Evolutionary conservation across 2,888 invertebrate species (phyloP).

Genomic region (Epistrophe grossulariae): DNA sequence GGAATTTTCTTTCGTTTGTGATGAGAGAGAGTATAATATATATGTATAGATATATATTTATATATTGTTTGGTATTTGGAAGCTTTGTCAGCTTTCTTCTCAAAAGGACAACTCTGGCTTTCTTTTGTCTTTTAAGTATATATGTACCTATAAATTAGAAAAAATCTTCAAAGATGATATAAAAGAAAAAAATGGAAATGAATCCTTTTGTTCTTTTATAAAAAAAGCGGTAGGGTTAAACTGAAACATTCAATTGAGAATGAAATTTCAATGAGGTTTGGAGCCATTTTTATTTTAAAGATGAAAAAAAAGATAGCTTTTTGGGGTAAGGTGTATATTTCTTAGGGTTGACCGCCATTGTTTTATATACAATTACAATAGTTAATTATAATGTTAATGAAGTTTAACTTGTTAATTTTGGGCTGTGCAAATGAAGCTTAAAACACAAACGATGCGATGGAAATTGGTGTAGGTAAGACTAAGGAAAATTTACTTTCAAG

Average conservation of each 20-base stretch:
- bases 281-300: not conserved
- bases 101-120: conserved; percentile 70
- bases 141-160: not conserved
- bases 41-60: too few species aligned
- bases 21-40: not conserved
- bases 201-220: conserved; percentile 65
- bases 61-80: conserved; percentile 13
- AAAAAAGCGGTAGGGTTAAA: not conserved
- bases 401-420: not conserved
- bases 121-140: conserved; percentile 33
- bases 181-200: conserved; percentile 62
- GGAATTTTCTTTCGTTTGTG: conserved; percentile 55
- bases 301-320: not conserved
- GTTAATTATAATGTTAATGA: not conserved
- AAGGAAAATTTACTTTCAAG: too few species aligned
- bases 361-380: not conserved
- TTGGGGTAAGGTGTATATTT: not conserved
- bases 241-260: conserved; percentile 24
- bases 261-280: conserved; percentile 3
- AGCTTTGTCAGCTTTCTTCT: conserved; percentile 55
- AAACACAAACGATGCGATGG: not conserved
- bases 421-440: not conserved
- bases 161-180: conserved; percentile 14
- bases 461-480: too few species aligned
- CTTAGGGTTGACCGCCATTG: not conserved